Conservation (phyloP, 2,888 invertebrate genomes). For the Andrena hattorfiana region DNA sequence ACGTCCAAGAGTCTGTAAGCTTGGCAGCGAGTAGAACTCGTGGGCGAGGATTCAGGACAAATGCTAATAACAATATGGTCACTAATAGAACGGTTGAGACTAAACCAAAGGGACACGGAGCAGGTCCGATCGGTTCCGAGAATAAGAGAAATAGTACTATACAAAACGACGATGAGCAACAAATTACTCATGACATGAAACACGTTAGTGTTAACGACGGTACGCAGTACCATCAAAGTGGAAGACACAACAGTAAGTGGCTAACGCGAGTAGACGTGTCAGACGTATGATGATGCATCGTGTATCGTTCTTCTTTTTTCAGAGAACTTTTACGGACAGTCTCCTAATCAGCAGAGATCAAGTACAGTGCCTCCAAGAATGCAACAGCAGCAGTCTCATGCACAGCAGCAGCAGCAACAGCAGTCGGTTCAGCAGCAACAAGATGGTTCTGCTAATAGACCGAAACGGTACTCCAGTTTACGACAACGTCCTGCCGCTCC, state of each 20-base stretch:
- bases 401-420: slow-evolving; percentile 81
- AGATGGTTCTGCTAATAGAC: slow-evolving; percentile 85
- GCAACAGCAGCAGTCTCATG: slow-evolving; percentile 79
- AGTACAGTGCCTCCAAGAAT: slow-evolving; percentile 81
- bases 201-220: slow-evolving; percentile 78
- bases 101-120: slow-evolving; percentile 81
- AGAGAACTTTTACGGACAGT: slow-evolving; percentile 82
- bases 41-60: slow-evolving; percentile 82
- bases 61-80: slow-evolving; percentile 80
- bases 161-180: slow-evolving; percentile 79
- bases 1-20: slow-evolving; percentile 79
- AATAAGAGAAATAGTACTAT: slow-evolving; percentile 75
- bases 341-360: slow-evolving; percentile 80
- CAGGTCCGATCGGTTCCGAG: slow-evolving; percentile 74
- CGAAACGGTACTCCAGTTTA: slow-evolving; percentile 90
- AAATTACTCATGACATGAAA: slow-evolving; percentile 80
- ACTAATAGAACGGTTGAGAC: slow-evolving; percentile 78
- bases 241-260: slow-evolving; percentile 80
- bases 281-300: neutral
- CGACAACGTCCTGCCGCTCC: slow-evolving; percentile 86
- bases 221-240: slow-evolving; percentile 76
- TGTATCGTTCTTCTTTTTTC: slow-evolving; percentile 43
- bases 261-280: neutral
- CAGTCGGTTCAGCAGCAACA: slow-evolving; percentile 76
- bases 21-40: slow-evolving; percentile 78